Base-by-base conservation (phyloP, 1,140 invertebrate genomes). In the Drosophila pruinosa region DNA sequence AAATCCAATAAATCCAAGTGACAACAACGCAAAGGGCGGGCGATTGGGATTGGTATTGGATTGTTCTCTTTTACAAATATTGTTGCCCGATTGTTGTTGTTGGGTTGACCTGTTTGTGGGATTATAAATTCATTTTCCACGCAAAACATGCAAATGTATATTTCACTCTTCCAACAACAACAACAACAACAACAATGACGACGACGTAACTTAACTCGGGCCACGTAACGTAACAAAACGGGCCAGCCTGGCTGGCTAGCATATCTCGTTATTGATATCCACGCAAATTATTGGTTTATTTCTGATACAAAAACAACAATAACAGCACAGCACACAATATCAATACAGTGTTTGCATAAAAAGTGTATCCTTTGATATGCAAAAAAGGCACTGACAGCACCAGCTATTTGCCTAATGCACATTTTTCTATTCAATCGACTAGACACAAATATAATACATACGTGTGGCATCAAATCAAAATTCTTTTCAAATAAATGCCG, bases 101-200 rank as follows among this genome's bases (percentile, higher is more conserved):
- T 62, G 59, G 50, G 38, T n/a, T 67, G 68, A 62, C 59, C 71
- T 45, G 45, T 75, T 82, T 78, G 71, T 48, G 61, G 79, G 75
- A 83, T 83, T 83, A 83, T 83, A 78, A 83, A 83, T 83, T 78
- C 75, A 77, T 75, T 78, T 83, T 69, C 70, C 62, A 67, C 64
- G 80, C 80, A 75, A 78, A 70, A 75, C 73, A 76, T 50, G 50
- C 31, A 48, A 68, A 73, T 65, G 17, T 53, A 75, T 75, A 7
- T 79, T 78, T 74, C 31, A 67, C 28, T 34, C 10, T n/a, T 31
- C 17, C n/a, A 2, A 34, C 26, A 15, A 8, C 8, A 19, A 28
- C 7, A 58, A 59, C 56, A 58, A 41, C 17, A n/a, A n/a, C n/a
- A n/a, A n/a, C n/a, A n/a, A n/a, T n/a, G n/a, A n/a, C n/a, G n/a